These are phyloP conservation scores for Scaptomyza tumidula DNA, from an alignment of 2,888 invertebrate species.

Conservation along the genomic window DNA sequence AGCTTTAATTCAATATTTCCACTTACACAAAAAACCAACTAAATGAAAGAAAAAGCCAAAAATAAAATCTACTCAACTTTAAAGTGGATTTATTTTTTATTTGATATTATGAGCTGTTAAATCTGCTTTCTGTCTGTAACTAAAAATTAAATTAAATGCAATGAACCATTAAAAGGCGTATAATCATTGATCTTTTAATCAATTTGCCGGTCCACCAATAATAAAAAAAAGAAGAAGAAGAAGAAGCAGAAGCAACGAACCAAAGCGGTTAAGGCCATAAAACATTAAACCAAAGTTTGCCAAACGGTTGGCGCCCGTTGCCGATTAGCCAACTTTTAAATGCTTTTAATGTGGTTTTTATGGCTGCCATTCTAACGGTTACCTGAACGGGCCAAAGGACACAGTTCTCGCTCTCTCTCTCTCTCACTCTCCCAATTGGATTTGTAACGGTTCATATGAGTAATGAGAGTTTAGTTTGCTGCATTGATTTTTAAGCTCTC, in stretches of 20 bases:
- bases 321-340: slow-evolving; percentile 76
- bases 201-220: slow-evolving; percentile 68
- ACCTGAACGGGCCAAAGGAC: slow-evolving; percentile 26
- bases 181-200: slow-evolving; percentile 79
- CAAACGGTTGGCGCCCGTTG: slow-evolving; percentile 39
- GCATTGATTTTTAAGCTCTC: slow-evolving; percentile 68
- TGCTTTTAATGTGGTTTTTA: slow-evolving; percentile 76
- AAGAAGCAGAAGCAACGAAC: not conserved
- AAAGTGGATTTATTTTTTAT: slow-evolving; percentile 22
- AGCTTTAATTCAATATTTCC: not conserved
- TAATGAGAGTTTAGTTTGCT: slow-evolving; percentile 71
- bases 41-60: not conserved
- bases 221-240: slow-evolving; percentile 13
- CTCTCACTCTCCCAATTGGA: not conserved
- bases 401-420: too few relatives aligned
- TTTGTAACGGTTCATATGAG: slow-evolving; percentile 63
- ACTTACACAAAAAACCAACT: not conserved
- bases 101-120: slow-evolving; percentile 44
- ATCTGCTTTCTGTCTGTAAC: slow-evolving; percentile 39
- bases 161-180: slow-evolving; percentile 71
- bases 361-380: slow-evolving; percentile 34
- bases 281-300: slow-evolving; percentile 61
- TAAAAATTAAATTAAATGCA: slow-evolving; percentile 73
- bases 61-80: not conserved
- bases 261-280: slow-evolving; percentile 52